A percentile compares a stretch with the other conserved stretches of the same genome.
These are phyloP conservation scores for Pectinophora gossypiella DNA, from an alignment of 1,140 invertebrate genomes.

Conservation along the genomic window DNA sequence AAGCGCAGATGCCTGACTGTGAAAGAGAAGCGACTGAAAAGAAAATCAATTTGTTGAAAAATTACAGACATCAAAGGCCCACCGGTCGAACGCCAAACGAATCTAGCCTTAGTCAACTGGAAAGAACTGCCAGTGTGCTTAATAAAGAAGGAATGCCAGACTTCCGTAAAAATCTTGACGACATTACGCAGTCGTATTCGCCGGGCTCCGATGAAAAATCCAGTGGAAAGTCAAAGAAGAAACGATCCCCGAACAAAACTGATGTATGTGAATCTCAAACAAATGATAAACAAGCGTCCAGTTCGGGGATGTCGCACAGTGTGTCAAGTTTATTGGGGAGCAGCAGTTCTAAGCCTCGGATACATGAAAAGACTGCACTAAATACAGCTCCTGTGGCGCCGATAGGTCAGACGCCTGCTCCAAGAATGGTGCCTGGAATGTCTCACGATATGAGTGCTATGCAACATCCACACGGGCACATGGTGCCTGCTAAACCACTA, in stretches of 20 bases:
- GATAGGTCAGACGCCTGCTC: conserved; percentile 3
- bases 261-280: conserved; percentile 40
- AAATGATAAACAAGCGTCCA: conserved; percentile 12
- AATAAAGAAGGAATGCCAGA: conserved; percentile 66
- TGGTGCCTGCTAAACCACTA: conserved; percentile 13
- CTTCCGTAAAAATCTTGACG: conserved; percentile 67
- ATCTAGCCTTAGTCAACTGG: conserved; percentile 63
- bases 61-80: conserved; percentile 67
- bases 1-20: background rate
- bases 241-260: conserved; percentile 51
- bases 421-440: conserved; percentile 3
- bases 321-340: conserved; percentile 52
- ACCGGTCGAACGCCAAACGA: conserved; percentile 41
- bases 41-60: conserved; percentile 70
- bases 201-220: conserved; percentile 56
- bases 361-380: conserved; percentile 18
- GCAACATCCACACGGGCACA: conserved; percentile 13
- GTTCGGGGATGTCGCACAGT: conserved; percentile 53
- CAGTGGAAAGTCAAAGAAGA: conserved; percentile 55
- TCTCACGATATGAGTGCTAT: conserved; percentile 28
- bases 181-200: conserved; percentile 70
- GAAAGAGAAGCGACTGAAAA: conserved; percentile 35
- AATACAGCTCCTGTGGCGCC: conserved; percentile 24
- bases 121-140: conserved; percentile 58
- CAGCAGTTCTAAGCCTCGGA: conserved; percentile 21